These are phyloP conservation scores for Saguinus midas DNA, from an alignment of 2,113 vertebrate species.

Conservation along the genomic window DNA sequence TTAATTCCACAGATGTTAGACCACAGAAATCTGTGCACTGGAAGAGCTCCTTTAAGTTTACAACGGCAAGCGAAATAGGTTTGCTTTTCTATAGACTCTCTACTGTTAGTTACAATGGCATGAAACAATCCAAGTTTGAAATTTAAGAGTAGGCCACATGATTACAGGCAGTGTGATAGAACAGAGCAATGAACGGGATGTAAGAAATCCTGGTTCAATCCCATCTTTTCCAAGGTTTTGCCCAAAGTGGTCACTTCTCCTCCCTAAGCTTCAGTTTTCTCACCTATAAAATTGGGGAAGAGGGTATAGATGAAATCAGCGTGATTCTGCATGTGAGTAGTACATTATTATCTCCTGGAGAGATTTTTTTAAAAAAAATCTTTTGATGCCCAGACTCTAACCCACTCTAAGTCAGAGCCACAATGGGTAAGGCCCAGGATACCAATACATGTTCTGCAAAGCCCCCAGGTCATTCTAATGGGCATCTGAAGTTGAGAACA, in stretches of 20 bases:
- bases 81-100: neutral
- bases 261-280: neutral
- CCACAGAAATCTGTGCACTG: neutral
- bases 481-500: neutral
- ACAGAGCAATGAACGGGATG: rapidly evolving
- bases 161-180: rapidly evolving
- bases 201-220: too few species aligned
- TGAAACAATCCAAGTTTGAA: neutral
- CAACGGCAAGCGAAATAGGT: neutral
- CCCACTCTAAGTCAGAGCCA: neutral
- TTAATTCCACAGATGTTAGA: neutral
- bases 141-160: neutral
- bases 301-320: rapidly evolving
- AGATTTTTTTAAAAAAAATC: too few species aligned
- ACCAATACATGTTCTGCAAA: rapidly evolving
- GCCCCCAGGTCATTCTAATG: neutral
- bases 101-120: neutral
- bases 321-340: neutral
- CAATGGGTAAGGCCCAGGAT: neutral
- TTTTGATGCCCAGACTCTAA: neutral
- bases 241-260: neutral
- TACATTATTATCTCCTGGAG: neutral
- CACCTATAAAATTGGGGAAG: neutral
- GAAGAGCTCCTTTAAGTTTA: neutral
- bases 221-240: neutral